A percentile compares a stretch with the other conserved stretches of the same genome.
These are phyloP conservation scores for Mamestra configurata DNA, from an alignment of 1,140 invertebrate genomes.

Conservation along the genomic window DNA sequence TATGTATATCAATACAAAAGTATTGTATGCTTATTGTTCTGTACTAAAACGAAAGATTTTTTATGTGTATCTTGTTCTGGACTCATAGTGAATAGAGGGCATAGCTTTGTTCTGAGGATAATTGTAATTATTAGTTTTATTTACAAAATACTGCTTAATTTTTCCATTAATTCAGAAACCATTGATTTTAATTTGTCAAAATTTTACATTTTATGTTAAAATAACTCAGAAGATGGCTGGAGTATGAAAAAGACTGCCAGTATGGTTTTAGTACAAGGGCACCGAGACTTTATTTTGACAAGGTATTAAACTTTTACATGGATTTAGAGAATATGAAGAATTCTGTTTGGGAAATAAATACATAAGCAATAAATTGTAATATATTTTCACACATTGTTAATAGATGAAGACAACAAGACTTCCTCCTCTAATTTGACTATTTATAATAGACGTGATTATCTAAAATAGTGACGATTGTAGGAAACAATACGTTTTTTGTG, in stretches of 20 bases:
- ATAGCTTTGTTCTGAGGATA: constrained; percentile 21
- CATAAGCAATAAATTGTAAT: constrained; percentile 18
- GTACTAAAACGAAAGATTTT: background rate
- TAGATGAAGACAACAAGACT: background rate
- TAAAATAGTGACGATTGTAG: constrained; percentile 19
- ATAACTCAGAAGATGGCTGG: background rate
- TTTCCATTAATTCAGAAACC: background rate
- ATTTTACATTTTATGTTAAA: background rate
- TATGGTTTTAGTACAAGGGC: background rate
- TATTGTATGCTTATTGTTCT: constrained; percentile 24
- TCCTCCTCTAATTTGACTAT: background rate
- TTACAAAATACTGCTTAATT: constrained; percentile 22
- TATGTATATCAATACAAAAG: background rate
- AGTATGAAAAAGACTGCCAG: background rate
- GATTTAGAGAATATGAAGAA: constrained; percentile 20
- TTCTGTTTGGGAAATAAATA: constrained; percentile 7
- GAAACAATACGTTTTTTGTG: constrained; percentile 18
- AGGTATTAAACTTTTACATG: background rate
- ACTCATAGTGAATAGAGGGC: background rate
- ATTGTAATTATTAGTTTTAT: constrained; percentile 36
- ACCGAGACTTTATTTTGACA: background rate
- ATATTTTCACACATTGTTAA: constrained; percentile 29
- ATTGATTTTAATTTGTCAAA: background rate
- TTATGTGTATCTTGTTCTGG: constrained; percentile 14
- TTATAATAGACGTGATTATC: background rate